Percentiles rank a stretch among this genome's conserved stretches.
These are phyloP conservation scores for Cataglyphis rosenhaueri DNA, from an alignment of 2,888 invertebrate genomes.

Conservation along the genomic window DNA sequence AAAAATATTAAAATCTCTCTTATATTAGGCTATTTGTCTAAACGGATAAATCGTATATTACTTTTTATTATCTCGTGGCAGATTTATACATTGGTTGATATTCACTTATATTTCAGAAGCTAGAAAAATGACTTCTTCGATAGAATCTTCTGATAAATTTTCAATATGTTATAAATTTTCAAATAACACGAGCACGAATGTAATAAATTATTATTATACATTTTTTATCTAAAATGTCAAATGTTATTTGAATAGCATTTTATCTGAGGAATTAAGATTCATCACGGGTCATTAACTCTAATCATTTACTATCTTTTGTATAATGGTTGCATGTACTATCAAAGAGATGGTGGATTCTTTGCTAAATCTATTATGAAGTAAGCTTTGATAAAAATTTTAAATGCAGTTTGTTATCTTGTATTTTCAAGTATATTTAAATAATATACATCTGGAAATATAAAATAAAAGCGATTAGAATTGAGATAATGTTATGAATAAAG, in stretches of 20 bases:
- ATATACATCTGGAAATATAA: not conserved
- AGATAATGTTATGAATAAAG: not conserved
- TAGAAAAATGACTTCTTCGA: not conserved
- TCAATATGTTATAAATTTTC: not conserved
- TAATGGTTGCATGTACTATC: not conserved
- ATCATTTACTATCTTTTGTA: not conserved
- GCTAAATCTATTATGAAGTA: no score
- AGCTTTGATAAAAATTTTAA: no score
- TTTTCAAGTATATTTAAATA: not conserved
- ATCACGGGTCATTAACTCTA: not conserved
- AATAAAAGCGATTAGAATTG: not conserved
- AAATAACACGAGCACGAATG: not conserved
- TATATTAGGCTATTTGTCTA: constrained; percentile 14
- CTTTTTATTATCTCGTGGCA: constrained; percentile 4
- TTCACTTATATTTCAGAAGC: not conserved
- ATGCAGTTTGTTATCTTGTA: not conserved
- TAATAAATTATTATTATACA: not conserved
- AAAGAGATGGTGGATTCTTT: not conserved
- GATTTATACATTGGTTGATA: not conserved
- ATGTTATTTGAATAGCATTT: constrained; percentile 1
- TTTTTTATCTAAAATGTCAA: not conserved
- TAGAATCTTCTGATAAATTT: not conserved
- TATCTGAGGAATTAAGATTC: not conserved
- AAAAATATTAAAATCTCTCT: constrained; percentile 31
- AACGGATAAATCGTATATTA: constrained; percentile 42